phyloP scores from a whole-genome alignment of 2,888 invertebrate genomes.

The Melieria crassipennis region DNA sequence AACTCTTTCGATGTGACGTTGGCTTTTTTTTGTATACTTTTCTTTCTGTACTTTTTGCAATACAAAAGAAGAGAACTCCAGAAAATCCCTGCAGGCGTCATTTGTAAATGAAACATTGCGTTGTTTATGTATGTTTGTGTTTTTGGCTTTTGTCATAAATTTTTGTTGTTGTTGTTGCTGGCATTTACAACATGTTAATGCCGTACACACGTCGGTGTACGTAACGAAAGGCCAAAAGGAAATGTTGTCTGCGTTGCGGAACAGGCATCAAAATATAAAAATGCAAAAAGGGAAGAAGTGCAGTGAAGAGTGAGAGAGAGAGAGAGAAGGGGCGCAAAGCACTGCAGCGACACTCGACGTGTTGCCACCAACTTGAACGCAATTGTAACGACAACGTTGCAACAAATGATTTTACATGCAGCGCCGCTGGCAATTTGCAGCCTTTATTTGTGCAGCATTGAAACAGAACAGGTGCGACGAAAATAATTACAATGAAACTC shows the following conservation, averaged over 20 bases:
- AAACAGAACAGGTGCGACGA: conserved; percentile 18
- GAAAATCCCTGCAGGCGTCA: conserved; percentile 34
- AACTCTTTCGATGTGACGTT: neutral
- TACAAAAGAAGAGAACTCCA: conserved; percentile 23
- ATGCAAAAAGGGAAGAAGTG: neutral
- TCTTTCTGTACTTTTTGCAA: conserved; percentile 6
- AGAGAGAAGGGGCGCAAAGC: neutral
- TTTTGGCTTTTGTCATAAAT: conserved; percentile 4
- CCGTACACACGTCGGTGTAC: conserved; percentile 12
- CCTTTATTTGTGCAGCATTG: neutral
- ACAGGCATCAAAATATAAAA: neutral
- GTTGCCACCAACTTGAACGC: conserved; percentile 15
- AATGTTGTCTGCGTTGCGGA: conserved; percentile 1
- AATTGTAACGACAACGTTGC: neutral
- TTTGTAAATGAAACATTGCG: conserved; percentile 39
- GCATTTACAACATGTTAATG: conserved; percentile 26
- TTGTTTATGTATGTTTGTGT: conserved; percentile 50
- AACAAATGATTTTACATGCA: conserved; percentile 8
- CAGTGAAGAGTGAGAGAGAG: conserved; percentile 15
- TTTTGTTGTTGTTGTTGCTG: conserved; percentile 45
- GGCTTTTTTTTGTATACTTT: neutral
- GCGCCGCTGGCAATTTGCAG: conserved; percentile 16
- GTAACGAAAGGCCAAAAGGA: conserved; percentile 22
- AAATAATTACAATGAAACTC: conserved; percentile 7
- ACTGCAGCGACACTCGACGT: conserved; percentile 14